Evolutionary conservation across 2,113 vertebrate genomes (phyloP), one percentile per base, ranked within the genome.

Genomic region (Orycteropus afer): DNA sequence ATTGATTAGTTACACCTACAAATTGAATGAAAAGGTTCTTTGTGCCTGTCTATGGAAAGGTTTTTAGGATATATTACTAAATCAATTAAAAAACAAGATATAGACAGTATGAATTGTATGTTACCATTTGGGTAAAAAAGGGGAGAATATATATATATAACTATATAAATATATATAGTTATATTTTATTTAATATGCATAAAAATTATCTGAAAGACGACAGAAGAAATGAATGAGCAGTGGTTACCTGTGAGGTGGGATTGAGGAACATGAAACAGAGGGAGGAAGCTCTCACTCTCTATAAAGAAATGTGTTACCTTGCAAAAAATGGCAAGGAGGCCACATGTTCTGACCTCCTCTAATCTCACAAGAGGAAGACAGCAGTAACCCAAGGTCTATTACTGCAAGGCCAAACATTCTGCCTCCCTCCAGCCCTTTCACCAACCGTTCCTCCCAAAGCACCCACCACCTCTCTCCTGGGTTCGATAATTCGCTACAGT

Each of bases 131-230:
- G 10, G 51, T 51, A 29, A 47, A 91, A n/a, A 81, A 23, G 5
- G 20, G 27, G 27, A 59, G 47, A 45, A 80, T 61, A 47, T 71
- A 77, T 82, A 65, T 32, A 10, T n/a, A n/a, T n/a, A n/a, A n/a
- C n/a, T n/a, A n/a, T n/a, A n/a, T n/a, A n/a, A n/a, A n/a, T n/a
- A 74, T 89, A 13, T 45, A 42, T 29, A 89, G 6, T 74, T 45
- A n/a, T 63, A 77, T 86, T 89, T 42, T 85, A 55, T 74, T 94
- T 40, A 74, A 69, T 53, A 67, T 25, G 18, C 25, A 51, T 92
- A 63, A 88, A 94, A 40, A 85, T 79, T 63, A 69, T 73, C 61
- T 80, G 25, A 51, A 73, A 93, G 57, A 53, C 83, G 93, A 91
- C 79, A 53, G 11, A 87, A 84, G 63, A 86, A 82, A 86, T 59